Percentiles rank a stretch among this genome's conserved stretches.
These are phyloP conservation scores for Uropetala carovei DNA, from an alignment of 2,888 invertebrate species.

Conservation along the genomic window DNA sequence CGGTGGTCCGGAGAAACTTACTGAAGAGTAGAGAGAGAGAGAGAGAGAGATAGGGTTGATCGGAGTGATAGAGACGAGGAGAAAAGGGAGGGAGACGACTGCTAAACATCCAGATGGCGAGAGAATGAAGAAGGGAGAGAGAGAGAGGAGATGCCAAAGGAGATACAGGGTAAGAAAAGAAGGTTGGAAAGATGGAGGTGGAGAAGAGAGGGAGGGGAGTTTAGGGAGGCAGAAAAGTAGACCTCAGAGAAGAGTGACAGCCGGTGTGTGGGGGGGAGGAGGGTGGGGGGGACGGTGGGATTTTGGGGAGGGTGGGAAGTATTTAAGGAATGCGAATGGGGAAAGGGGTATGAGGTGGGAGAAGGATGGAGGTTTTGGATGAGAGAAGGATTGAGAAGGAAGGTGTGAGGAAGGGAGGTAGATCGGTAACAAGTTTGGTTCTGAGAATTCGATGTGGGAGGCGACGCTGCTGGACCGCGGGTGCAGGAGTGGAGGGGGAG, in stretches of 20 bases:
- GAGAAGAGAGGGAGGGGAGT: neutral
- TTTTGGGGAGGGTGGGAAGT: neutral
- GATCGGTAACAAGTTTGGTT: conserved; percentile 35
- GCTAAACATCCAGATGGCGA: neutral
- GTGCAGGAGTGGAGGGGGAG: too few relatives aligned
- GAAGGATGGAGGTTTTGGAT: neutral
- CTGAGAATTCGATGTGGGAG: conserved; percentile 21
- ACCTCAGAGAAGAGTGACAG: neutral
- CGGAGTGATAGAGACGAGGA: neutral
- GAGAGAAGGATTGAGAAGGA: neutral
- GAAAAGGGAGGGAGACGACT: neutral
- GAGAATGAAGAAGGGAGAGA: neutral
- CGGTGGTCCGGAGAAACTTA: neutral
- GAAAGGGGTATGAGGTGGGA: neutral
- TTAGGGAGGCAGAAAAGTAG: neutral
- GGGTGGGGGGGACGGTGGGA: neutral
- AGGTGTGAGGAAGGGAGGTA: neutral
- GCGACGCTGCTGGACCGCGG: neutral
- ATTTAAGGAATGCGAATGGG: conserved; percentile 53
- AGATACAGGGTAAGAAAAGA: neutral
- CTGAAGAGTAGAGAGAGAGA: neutral
- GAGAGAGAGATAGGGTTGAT: neutral
- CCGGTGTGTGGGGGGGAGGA: neutral
- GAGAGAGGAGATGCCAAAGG: neutral
- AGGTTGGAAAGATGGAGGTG: neutral